These are phyloP conservation scores for Sceloporus tristichus DNA, from an alignment of 2,113 vertebrate species.

Conservation along the genomic window DNA sequence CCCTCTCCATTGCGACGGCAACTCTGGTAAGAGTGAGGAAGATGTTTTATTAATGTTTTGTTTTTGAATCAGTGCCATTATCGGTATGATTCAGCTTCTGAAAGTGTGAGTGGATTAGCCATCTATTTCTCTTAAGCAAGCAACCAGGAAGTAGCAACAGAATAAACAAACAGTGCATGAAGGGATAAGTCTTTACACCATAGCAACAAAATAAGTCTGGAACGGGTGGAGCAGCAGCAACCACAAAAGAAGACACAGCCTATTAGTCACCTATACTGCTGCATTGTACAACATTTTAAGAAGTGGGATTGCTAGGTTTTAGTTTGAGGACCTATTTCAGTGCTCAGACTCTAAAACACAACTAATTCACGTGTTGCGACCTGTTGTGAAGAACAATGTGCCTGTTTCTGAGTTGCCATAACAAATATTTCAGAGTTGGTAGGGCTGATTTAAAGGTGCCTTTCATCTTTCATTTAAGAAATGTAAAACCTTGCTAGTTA, in stretches of 20 bases:
- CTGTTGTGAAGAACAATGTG: not conserved
- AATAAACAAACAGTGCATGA: not conserved
- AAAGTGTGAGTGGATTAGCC: not conserved
- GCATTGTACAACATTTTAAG: not conserved
- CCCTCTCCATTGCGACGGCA: not conserved
- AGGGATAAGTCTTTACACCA: not conserved
- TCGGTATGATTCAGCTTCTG: not conserved
- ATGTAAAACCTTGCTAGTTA: not conserved
- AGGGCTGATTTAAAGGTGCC: not conserved
- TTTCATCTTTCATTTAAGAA: not conserved
- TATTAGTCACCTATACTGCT: not conserved
- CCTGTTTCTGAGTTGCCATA: not conserved
- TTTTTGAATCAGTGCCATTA: not conserved
- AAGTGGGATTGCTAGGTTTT: not conserved
- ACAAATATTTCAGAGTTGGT: not conserved
- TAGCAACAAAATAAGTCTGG: not conserved
- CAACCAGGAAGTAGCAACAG: not conserved
- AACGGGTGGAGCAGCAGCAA: not conserved
- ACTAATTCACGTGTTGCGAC: not conserved
- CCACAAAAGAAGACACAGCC: not conserved
- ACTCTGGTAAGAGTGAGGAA: not conserved
- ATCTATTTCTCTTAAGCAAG: not conserved
- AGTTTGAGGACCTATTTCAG: not conserved
- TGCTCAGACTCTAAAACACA: not conserved
- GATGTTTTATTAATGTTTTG: not conserved